phyloP scores from a whole-genome alignment of 1,140 invertebrate species.

The Sitobion miscanthi region DNA sequence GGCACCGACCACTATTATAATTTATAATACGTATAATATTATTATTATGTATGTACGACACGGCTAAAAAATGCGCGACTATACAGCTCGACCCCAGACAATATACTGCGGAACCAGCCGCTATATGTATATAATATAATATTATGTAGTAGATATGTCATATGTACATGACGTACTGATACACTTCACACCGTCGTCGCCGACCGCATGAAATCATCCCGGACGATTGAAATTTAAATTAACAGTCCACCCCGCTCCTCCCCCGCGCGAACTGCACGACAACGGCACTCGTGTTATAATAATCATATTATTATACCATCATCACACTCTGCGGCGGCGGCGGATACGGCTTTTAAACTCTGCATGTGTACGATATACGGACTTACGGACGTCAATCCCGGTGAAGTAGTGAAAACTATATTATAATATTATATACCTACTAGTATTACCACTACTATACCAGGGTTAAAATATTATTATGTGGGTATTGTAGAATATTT shows the following conservation, averaged over 20 bases:
- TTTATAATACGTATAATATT: not conserved
- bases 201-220: not conserved
- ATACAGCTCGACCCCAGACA: not conserved
- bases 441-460: no score
- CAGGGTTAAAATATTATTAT: not conserved
- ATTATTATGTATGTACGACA: not conserved
- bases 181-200: not conserved
- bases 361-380: not conserved
- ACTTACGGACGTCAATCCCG: slow-evolving; percentile 4
- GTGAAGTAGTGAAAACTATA: not conserved
- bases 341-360: not conserved
- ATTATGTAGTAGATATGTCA: not conserved
- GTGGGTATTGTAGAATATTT: not conserved
- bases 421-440: not conserved
- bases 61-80: not conserved
- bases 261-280: not conserved
- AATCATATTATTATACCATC: slow-evolving; percentile 5
- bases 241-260: not conserved
- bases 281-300: slow-evolving; percentile 1
- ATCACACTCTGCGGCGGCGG: not conserved
- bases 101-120: not conserved
- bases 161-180: not conserved
- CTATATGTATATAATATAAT: not conserved
- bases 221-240: slow-evolving; percentile 12
- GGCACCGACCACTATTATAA: not conserved